Conservation (phyloP, 2,888 invertebrate genomes). For the Meganola albula region DNA sequence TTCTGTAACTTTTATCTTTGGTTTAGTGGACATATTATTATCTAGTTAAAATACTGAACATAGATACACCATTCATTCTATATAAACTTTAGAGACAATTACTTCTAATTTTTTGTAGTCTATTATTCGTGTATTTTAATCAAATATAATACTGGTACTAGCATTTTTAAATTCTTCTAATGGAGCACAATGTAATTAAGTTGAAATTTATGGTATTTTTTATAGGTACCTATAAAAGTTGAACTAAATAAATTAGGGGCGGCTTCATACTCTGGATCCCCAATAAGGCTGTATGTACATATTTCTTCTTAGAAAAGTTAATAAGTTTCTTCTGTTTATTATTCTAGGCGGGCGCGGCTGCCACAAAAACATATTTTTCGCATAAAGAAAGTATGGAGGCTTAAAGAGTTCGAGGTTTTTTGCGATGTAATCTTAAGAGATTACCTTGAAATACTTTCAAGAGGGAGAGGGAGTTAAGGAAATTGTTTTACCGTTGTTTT, state of each 20-base stretch:
- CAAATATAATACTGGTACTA: background rate
- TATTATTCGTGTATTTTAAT: too few relatives aligned
- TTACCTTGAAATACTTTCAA: conserved; percentile 63
- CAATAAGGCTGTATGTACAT: conserved; percentile 31
- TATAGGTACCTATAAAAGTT: conserved; percentile 20
- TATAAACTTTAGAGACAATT: too few relatives aligned
- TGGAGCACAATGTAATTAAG: conserved; percentile 16
- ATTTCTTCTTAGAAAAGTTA: conserved; percentile 47
- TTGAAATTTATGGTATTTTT: conserved; percentile 16
- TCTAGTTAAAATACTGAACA: too few relatives aligned
- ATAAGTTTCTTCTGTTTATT: conserved; percentile 56
- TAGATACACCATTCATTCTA: too few relatives aligned
- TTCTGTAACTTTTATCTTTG: too few relatives aligned
- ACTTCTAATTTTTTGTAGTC: too few relatives aligned
- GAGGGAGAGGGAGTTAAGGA: conserved; percentile 41
- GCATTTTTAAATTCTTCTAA: too few relatives aligned
- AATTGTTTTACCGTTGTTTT: conserved; percentile 52
- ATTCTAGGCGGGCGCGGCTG: conserved; percentile 37
- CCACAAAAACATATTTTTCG: conserved; percentile 55
- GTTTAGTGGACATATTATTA: too few relatives aligned
- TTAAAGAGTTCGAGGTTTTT: conserved; percentile 62
- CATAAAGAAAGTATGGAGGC: conserved; percentile 61
- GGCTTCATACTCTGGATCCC: conserved; percentile 26
- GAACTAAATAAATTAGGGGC: conserved; percentile 30
- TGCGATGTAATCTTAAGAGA: conserved; percentile 62